Conservation (phyloP, 2,113 vertebrate species). For the Laticauda colubrina region DNA sequence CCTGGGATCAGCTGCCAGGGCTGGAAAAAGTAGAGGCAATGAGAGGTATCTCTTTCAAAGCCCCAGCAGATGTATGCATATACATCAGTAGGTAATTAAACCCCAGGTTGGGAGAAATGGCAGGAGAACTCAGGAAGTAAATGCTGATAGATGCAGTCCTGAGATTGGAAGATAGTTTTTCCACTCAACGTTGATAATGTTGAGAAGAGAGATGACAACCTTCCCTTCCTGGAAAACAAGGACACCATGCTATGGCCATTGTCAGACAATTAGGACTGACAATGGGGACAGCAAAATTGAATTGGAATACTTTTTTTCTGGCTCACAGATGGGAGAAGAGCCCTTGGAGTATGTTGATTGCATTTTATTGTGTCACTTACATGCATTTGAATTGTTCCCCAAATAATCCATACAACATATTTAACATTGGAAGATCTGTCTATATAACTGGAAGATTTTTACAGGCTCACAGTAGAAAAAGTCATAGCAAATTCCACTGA, state of each 20-base stretch:
- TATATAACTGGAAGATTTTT: not conserved
- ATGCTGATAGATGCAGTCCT: not conserved
- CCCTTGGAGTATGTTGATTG: not conserved
- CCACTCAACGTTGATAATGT: not conserved
- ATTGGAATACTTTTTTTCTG: not conserved
- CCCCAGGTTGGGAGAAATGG: not conserved
- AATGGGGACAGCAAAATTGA: not conserved
- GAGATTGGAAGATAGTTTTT: not conserved
- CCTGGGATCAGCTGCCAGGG: not conserved
- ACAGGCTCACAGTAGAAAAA: not conserved
- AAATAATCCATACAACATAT: not conserved
- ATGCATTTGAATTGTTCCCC: not conserved
- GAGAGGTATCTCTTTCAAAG: not conserved
- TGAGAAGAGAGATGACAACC: not conserved
- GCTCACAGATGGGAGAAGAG: not conserved
- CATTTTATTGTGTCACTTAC: not conserved
- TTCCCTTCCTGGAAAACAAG: not conserved
- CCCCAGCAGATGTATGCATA: not conserved
- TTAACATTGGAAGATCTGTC: not conserved
- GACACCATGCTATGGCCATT: not conserved
- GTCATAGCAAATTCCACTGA: not conserved
- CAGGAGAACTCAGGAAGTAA: not conserved
- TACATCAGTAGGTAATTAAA: not conserved
- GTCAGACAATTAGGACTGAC: not conserved
- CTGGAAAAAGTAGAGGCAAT: not conserved